Evolutionary conservation across 2,797 vertebrate genomes (phyloP).

Genomic region (Mallotus villosus): DNA sequence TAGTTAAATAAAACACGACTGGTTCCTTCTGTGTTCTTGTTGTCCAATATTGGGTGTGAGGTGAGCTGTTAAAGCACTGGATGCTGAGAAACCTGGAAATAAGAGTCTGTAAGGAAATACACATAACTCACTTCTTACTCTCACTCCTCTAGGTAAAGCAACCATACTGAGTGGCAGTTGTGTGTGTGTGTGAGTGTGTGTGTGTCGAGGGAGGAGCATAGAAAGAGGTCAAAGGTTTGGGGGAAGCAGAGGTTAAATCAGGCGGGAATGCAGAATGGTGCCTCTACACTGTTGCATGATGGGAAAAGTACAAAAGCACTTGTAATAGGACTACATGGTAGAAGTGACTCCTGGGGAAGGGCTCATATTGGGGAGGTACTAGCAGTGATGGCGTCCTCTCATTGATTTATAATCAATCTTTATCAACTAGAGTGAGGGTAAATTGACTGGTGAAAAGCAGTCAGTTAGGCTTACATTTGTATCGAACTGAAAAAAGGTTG

Average conservation of each 20-base stretch:
- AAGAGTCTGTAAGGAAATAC: neutral
- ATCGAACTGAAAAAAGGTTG: neutral
- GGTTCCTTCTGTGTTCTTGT: too few relatives aligned
- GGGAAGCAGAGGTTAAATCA: conserved; percentile 40
- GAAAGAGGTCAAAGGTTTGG: conserved; percentile 52
- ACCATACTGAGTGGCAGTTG: neutral
- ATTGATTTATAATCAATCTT: neutral
- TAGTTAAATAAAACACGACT: too few relatives aligned
- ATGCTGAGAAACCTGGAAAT: too few relatives aligned
- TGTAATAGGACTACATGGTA: neutral
- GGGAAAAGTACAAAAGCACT: neutral
- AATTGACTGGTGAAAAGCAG: too few relatives aligned
- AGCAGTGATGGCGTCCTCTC: neutral
- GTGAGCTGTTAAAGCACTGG: too few relatives aligned
- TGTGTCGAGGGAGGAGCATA: conserved; percentile 51
- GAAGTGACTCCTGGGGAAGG: neutral
- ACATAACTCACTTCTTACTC: neutral
- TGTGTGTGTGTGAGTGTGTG: conserved; percentile 23
- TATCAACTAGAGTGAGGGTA: neutral
- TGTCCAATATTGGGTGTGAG: too few relatives aligned
- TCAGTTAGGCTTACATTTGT: too few relatives aligned
- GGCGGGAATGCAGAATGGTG: conserved; percentile 38
- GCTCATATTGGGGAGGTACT: too few relatives aligned
- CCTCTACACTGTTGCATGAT: conserved; percentile 2
- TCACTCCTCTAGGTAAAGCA: neutral